Evolutionary conservation across 2,113 vertebrate genomes (phyloP).

Genomic region (Grammomys surdaster): DNA sequence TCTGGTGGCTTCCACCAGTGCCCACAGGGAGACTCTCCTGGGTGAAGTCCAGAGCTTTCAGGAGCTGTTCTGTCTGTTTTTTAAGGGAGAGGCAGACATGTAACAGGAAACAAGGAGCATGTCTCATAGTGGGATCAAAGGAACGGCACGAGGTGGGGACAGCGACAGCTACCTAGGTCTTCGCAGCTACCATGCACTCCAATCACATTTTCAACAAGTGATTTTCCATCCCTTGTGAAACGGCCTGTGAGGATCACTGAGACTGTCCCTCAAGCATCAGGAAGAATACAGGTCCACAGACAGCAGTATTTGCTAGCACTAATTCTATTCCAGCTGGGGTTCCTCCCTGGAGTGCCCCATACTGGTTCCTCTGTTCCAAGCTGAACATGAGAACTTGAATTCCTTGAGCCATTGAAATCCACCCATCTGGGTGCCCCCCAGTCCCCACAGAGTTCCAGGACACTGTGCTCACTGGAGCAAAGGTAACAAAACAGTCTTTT

Average conservation of each 20-base stretch:
- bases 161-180: background rate
- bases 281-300: constrained; percentile 57
- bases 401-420: background rate
- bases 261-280: background rate
- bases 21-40: background rate
- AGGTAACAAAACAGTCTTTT: background rate
- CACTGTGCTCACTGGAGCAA: background rate
- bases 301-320: accelerated
- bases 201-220: constrained; percentile 65
- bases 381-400: background rate
- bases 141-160: constrained; percentile 35
- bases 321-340: accelerated
- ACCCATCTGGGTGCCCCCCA: background rate
- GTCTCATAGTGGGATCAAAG: constrained; percentile 33
- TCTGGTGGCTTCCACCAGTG: background rate
- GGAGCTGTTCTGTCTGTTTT: constrained; percentile 10
- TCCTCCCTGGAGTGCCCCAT: background rate
- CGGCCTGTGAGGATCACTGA: background rate
- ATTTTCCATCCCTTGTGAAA: constrained; percentile 65
- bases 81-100: background rate
- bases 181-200: background rate
- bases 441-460: background rate
- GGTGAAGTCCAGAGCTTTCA: background rate
- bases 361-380: background rate
- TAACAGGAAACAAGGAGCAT: background rate